A percentile compares a stretch with the other conserved stretches of the same genome.
Evolutionary conservation across 2,797 vertebrate genomes (phyloP).

Genomic region (Micromesistius poutassou): DNA sequence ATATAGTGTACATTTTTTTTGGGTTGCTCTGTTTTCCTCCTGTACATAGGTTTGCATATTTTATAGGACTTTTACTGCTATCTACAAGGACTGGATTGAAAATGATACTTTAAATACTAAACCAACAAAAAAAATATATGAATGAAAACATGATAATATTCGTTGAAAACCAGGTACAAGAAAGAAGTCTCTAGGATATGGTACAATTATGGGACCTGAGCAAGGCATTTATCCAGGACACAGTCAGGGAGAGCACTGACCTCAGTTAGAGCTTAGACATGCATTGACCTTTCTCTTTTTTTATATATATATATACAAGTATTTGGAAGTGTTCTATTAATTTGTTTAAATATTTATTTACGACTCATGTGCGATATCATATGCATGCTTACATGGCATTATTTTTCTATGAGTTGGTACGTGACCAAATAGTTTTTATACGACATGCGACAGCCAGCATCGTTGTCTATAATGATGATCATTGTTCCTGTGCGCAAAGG

Average conservation of each 20-base stretch:
- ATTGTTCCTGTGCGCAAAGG: slow-evolving; percentile 66
- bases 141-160: slow-evolving; percentile 84
- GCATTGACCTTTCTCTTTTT: slow-evolving; percentile 78
- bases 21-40: slow-evolving; percentile 90
- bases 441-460: slow-evolving; percentile 62
- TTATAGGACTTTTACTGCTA: slow-evolving; percentile 99
- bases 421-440: slow-evolving; percentile 77
- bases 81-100: slow-evolving; percentile 89
- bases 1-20: slow-evolving; percentile 85
- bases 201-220: slow-evolving; percentile 83
- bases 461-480: slow-evolving; percentile 64
- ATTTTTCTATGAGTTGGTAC: slow-evolving; percentile 77
- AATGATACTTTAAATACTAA: slow-evolving; percentile 77
- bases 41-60: slow-evolving; percentile 99
- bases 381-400: slow-evolving; percentile 77
- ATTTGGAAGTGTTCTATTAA: slow-evolving; percentile 76
- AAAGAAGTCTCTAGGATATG: slow-evolving; percentile 61
- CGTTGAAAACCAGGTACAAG: slow-evolving; percentile 83
- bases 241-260: slow-evolving; percentile 91
- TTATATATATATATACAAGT: slow-evolving; percentile 75
- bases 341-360: slow-evolving; percentile 87
- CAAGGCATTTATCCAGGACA: slow-evolving; percentile 96
- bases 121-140: slow-evolving; percentile 75
- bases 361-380: slow-evolving; percentile 66
- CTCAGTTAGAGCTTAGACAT: slow-evolving; percentile 89